Evolutionary conservation across 2,113 vertebrate species (phyloP).

Genomic region (Lophochroa leadbeateri): DNA sequence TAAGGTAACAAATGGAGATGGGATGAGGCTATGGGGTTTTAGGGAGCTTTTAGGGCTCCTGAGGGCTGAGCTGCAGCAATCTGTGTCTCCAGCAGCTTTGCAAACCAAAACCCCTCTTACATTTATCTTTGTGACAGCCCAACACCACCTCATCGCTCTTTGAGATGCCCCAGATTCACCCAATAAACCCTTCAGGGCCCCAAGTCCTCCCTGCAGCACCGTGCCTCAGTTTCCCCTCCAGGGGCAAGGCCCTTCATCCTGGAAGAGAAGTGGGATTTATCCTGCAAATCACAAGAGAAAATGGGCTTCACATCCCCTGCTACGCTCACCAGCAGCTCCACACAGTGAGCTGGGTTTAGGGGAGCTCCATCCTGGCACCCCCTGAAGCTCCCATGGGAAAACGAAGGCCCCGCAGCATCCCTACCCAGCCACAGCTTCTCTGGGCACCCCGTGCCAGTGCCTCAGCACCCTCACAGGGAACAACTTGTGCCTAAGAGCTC

Average conservation of each 20-base stretch:
- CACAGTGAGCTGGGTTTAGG: not conserved
- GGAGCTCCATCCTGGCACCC: not conserved
- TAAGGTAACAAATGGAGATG: not conserved
- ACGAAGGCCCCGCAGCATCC: not conserved
- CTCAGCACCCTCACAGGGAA: not conserved
- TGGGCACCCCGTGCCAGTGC: not conserved
- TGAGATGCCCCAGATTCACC: not conserved
- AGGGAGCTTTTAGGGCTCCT: not conserved
- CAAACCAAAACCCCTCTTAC: not conserved
- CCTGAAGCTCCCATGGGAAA: accelerated
- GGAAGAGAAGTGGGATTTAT: not conserved
- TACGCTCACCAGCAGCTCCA: not conserved
- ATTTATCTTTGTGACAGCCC: not conserved
- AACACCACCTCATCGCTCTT: not conserved
- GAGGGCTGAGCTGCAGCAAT: not conserved
- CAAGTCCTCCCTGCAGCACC: accelerated
- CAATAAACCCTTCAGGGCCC: not conserved
- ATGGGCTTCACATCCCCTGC: accelerated
- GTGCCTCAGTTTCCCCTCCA: not conserved
- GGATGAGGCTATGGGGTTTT: accelerated
- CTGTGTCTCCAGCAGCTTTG: not conserved
- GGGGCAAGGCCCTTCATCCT: not conserved
- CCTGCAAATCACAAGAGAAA: not conserved
- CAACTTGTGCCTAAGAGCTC: not conserved
- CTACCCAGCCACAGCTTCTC: not conserved